A percentile compares a stretch with the other conserved stretches of the same genome.
Evolutionary conservation across 2,113 vertebrate genomes (phyloP).

Genomic region (Coreoperca whiteheadi): DNA sequence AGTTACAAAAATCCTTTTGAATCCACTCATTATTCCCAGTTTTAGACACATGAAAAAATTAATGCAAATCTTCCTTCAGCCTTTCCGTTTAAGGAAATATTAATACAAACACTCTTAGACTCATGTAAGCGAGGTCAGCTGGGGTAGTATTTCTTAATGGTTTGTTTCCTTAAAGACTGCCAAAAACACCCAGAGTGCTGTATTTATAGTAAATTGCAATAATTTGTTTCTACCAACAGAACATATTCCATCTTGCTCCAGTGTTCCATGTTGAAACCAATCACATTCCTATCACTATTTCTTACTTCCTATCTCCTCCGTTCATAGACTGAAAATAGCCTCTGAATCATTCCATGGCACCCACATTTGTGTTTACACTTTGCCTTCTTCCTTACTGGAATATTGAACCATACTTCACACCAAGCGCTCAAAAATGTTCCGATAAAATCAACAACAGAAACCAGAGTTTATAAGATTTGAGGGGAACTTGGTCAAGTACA

Average conservation of each 20-base stretch:
- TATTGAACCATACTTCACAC: slow-evolving; percentile 74
- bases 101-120: slow-evolving; percentile 30
- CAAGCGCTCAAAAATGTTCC: slow-evolving; percentile 77
- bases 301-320: slow-evolving; percentile 71
- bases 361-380: slow-evolving; percentile 66
- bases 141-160: slow-evolving; percentile 55
- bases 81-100: slow-evolving; percentile 47
- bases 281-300: slow-evolving; percentile 60
- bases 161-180: slow-evolving; percentile 62
- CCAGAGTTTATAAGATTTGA: slow-evolving; percentile 39
- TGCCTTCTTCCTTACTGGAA: slow-evolving; percentile 79
- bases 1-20: neutral
- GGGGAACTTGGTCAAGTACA: slow-evolving; percentile 65
- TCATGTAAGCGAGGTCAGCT: slow-evolving; percentile 50
- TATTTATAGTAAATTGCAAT: slow-evolving; percentile 74
- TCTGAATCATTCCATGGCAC: slow-evolving; percentile 72
- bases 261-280: slow-evolving; percentile 61
- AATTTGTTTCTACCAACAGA: slow-evolving; percentile 66
- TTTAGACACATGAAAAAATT: neutral
- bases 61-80: slow-evolving; percentile 21
- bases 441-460: slow-evolving; percentile 77
- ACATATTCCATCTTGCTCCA: slow-evolving; percentile 64
- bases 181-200: slow-evolving; percentile 49
- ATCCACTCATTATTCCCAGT: slow-evolving; percentile 1
- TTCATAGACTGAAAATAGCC: slow-evolving; percentile 76